These are phyloP conservation scores for Eristalis tenax DNA, from an alignment of 2,888 invertebrate genomes.

Conservation along the genomic window DNA sequence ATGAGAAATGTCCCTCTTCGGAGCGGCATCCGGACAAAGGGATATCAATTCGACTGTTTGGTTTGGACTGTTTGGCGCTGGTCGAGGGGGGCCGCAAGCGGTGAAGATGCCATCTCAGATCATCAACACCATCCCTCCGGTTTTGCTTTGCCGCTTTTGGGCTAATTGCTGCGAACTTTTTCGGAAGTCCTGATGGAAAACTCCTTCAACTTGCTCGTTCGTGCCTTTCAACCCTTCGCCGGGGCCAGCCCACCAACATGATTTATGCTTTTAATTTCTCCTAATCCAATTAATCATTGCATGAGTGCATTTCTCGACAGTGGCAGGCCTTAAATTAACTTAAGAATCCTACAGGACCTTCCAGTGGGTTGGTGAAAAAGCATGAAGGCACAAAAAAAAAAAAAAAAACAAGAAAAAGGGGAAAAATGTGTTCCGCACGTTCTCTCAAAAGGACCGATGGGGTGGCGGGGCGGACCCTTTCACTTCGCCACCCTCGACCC, in stretches of 20 bases:
- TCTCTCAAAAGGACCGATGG: too few relatives aligned
- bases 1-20: slow-evolving; percentile 52
- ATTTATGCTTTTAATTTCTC: slow-evolving; percentile 71
- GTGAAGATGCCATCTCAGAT: not conserved
- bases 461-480: too few relatives aligned
- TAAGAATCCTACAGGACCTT: slow-evolving; percentile 36
- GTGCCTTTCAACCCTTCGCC: not conserved
- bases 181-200: not conserved
- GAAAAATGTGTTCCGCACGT: not conserved
- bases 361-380: not conserved
- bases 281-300: slow-evolving; percentile 71
- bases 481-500: too few relatives aligned
- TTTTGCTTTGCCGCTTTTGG: not conserved
- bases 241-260: slow-evolving; percentile 26
- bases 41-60: slow-evolving; percentile 20
- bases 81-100: not conserved
- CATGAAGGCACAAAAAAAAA: not conserved
- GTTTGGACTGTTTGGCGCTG: not conserved
- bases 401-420: not conserved
- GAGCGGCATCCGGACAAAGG: slow-evolving; percentile 5
- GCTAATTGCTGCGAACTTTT: slow-evolving; percentile 58
- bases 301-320: slow-evolving; percentile 60
- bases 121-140: slow-evolving; percentile 45
- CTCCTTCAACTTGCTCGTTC: slow-evolving; percentile 2
- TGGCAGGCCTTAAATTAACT: slow-evolving; percentile 66